Evolutionary conservation across 2,888 invertebrate species (phyloP), one percentile per base, ranked within the genome.

Genomic region (Acleris emargana): DNA sequence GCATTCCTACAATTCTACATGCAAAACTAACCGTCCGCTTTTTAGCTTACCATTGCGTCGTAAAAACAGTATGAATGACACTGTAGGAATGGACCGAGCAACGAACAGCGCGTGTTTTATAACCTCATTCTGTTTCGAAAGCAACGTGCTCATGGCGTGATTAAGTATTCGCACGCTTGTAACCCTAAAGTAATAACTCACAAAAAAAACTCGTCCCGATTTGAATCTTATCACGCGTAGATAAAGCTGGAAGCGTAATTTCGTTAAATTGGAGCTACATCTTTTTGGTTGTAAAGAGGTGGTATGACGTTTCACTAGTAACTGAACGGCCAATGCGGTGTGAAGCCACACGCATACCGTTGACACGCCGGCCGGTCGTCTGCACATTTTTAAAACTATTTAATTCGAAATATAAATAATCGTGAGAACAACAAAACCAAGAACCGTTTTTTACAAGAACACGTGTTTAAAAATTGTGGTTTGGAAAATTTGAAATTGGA

Each of bases 281-380:
- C 38, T 38, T 38, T 13, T 38, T 4, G 38, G 38, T 38, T 38
- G 13, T 38, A 13, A 38, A 38, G 38, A 38, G 13, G 38, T 38
- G 38, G 76, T 66, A 77, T 88, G 85, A 87, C 84, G 86, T 87
- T 81, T 78, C 79, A 72, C 75, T 72, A 70, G 74, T 72, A 77
- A 52, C 74, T 73, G 73, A 71, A 73, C 72, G 69, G 72, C 76
- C 78, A 80, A 78, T 79, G 77, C 76, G 76, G 73, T 68, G 72
- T 75, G 70, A 68, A 77, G 73, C 66, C 77, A 76, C 76, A 78
- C 79, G 80, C 79, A 72, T 67, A 68, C 68, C 66, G 64, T 67
- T 67, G 63, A 70, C 68, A 76, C 74, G 76, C 84, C 83, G 82
- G 82, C 84, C 84, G 84, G 84, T 76, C 78, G 79, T 77, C 71